Percentiles rank a stretch among this genome's conserved stretches.
Conservation (phyloP, 2,113 vertebrate species). For the Perca schrenkii region DNA sequence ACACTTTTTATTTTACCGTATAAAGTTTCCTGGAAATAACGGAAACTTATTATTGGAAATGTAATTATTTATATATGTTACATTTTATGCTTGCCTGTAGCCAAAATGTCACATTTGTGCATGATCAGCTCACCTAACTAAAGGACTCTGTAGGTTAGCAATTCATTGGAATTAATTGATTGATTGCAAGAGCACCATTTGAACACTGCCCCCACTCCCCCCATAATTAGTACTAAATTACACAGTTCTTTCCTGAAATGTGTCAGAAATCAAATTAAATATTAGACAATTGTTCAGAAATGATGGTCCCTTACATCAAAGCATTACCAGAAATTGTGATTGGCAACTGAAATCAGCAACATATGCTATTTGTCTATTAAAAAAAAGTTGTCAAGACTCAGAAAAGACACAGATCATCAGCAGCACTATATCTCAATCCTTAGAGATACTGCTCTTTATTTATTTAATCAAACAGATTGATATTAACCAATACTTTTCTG, state of each 20-base stretch:
- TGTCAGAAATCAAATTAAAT: neutral
- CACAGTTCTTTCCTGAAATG: neutral
- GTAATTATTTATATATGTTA: neutral
- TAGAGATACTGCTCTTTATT: conserved; percentile 70
- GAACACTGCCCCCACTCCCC: neutral
- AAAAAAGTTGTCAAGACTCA: too few species aligned
- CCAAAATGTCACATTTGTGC: neutral
- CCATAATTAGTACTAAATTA: neutral
- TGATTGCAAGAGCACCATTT: neutral
- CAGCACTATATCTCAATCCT: conserved; percentile 19
- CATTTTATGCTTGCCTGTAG: neutral
- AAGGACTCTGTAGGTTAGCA: neutral
- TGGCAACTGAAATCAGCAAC: too few species aligned
- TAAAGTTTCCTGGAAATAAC: neutral
- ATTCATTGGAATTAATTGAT: neutral
- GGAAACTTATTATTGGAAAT: neutral
- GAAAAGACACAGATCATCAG: conserved; percentile 20
- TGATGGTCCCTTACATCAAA: too few species aligned
- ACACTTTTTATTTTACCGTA: neutral
- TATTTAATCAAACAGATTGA: conserved; percentile 76
- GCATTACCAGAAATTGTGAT: neutral
- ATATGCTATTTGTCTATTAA: too few species aligned
- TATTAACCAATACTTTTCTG: conserved; percentile 66
- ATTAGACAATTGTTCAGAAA: neutral
- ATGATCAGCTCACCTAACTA: neutral